Base-by-base conservation (phyloP, 2,113 vertebrate species). In the Blennius ocellaris region DNA sequence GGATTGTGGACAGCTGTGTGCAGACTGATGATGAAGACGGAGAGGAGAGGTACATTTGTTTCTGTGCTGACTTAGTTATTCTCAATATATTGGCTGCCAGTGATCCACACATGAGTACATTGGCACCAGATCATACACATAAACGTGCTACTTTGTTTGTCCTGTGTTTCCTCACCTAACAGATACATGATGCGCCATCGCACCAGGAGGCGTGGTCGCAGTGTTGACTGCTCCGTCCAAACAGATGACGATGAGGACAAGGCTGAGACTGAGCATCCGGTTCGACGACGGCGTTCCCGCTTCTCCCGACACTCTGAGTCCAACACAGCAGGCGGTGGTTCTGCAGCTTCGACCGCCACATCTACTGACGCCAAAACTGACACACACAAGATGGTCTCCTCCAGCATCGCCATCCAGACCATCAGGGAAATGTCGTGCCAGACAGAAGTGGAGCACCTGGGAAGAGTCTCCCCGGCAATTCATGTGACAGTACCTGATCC, bases 21-120 rank as follows among this genome's bases (percentile, higher is more conserved):
- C 98, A 99, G 93, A 99, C 98, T 0, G 98, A 99, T 0, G 98
- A 99, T 3, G 98, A 99, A 78, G 97, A 99, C 0, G 94, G 95
- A 0, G 97, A 97, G 68, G 95, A 98, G 76, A 95, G 95, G 91
- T 92, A 89, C 4, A 4, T 30, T 30, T 30, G 21, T 30, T 4
- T 30, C 21, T 30, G 21, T 30, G 21, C 21, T 30, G 21, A 30
- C 21, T 30, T 30, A 30, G 21, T 30, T 30, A 4, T 30, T 30
- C 21, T 30, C 2, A 30, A 30, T 30, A 30, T 47, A 2, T 6
- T 47, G 45, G 43, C 12, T 30, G 21, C 21, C 21, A n/a, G 45
- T 11, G 12, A 47, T 11, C 14, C 12, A 47, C 6, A 14, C 12
- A 47, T 0, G 3, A 43, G 41, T 43, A 8, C 2, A 43, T 43